Conservation (phyloP, 2,113 vertebrate genomes). For the Neomonachus schauinslandi region DNA sequence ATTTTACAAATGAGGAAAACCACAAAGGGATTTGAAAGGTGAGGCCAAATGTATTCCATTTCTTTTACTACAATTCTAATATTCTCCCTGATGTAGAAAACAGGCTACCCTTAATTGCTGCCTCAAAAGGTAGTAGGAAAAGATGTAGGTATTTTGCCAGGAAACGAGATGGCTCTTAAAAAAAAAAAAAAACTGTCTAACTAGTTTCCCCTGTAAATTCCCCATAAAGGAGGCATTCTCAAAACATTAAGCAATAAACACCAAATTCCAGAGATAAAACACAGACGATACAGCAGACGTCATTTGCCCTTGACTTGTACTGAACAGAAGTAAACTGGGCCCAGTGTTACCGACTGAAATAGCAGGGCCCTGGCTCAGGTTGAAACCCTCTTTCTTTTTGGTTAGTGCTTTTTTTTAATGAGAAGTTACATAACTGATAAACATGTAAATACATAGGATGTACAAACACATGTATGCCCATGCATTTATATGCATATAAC, state of each 20-base stretch:
- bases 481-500: background rate
- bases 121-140: constrained; percentile 22
- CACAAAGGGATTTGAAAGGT: background rate
- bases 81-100: background rate
- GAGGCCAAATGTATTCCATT: constrained; percentile 31
- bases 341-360: no score
- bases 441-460: background rate
- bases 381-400: background rate
- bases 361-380: accelerated
- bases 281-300: background rate
- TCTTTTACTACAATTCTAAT: constrained; percentile 40
- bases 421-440: background rate
- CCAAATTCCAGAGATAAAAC: background rate
- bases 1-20: constrained; percentile 60
- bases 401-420: background rate
- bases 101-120: background rate
- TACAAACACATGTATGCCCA: background rate
- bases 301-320: background rate
- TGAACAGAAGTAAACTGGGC: background rate
- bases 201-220: background rate
- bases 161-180: background rate
- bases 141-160: background rate
- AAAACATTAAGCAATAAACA: constrained; percentile 31
- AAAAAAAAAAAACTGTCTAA: background rate
- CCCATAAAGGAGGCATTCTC: background rate